Percentiles rank a stretch among this genome's conserved stretches.
Evolutionary conservation across 2,113 vertebrate genomes (phyloP).

Genomic region (Tachysurus fulvidraco): DNA sequence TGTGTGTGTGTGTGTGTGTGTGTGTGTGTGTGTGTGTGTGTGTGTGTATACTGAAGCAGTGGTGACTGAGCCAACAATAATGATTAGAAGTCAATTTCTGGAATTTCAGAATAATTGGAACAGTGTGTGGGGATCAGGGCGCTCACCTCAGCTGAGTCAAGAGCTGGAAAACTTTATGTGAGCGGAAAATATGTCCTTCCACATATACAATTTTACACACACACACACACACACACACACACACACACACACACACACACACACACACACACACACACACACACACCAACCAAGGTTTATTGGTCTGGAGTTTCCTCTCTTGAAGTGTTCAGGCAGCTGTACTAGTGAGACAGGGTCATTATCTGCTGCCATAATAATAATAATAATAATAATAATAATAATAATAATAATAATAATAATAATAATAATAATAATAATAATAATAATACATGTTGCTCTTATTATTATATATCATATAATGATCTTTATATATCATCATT

Average conservation of each 20-base stretch:
- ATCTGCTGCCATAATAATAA: neutral
- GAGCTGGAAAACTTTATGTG: constrained; percentile 7
- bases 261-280: constrained; percentile 3
- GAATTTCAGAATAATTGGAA: constrained; percentile 22
- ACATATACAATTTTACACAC: neutral
- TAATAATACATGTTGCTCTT: no score
- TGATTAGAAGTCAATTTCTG: constrained; percentile 20
- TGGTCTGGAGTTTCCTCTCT: neutral
- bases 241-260: constrained; percentile 5
- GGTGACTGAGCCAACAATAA: constrained; percentile 7
- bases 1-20: constrained; percentile 13
- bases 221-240: constrained; percentile 3
- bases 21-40: no score
- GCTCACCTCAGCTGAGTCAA: neutral
- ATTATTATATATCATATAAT: no score
- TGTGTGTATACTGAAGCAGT: neutral
- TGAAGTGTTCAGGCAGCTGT: neutral
- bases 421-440: neutral
- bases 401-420: neutral
- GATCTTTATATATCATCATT: no score
- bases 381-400: neutral
- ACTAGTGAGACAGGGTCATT: neutral
- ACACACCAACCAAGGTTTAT: neutral
- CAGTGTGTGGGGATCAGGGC: constrained; percentile 2
- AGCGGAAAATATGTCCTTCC: neutral